These are phyloP conservation scores for Lamellibrachia satsuma DNA, from an alignment of 2,888 invertebrate genomes.

Conservation along the genomic window DNA sequence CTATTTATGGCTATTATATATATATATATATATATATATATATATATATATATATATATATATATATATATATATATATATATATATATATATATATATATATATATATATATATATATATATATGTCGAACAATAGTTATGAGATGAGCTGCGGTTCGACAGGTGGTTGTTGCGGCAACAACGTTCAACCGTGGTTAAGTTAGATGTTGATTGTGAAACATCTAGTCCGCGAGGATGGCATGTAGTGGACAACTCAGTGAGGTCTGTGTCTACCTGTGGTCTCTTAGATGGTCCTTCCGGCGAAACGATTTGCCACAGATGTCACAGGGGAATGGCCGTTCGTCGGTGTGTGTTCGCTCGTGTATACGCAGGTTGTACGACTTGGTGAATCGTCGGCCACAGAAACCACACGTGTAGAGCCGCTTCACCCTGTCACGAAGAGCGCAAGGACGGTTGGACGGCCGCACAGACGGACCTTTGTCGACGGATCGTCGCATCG, in stretches of 20 bases:
- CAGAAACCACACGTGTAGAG: constrained; percentile 99
- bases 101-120: too few species aligned
- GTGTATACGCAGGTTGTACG: constrained; percentile 95
- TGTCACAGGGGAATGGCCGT: constrained; percentile 95
- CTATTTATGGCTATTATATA: too few species aligned
- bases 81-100: too few species aligned
- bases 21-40: too few species aligned
- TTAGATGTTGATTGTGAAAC: too few species aligned
- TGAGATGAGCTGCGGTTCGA: too few species aligned
- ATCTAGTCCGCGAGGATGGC: too few species aligned
- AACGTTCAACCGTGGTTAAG: too few species aligned
- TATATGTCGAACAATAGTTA: too few species aligned
- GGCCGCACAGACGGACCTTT: background rate
- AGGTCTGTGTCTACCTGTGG: constrained; percentile 64
- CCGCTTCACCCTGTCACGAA: constrained; percentile 74
- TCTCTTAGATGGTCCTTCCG: constrained; percentile 84
- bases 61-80: too few species aligned
- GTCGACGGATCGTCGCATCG: background rate
- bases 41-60: too few species aligned
- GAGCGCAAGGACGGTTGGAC: background rate
- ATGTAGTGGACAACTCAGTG: background rate
- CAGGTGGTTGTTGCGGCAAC: too few species aligned
- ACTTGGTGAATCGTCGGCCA: constrained; percentile 97
- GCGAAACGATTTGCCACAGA: constrained; percentile 96
- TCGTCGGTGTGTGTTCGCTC: constrained; percentile 98